Percentiles rank a stretch among this genome's conserved stretches.
Evolutionary conservation across 2,797 vertebrate species (phyloP).

Genomic region (Malacoctenus gilli): DNA sequence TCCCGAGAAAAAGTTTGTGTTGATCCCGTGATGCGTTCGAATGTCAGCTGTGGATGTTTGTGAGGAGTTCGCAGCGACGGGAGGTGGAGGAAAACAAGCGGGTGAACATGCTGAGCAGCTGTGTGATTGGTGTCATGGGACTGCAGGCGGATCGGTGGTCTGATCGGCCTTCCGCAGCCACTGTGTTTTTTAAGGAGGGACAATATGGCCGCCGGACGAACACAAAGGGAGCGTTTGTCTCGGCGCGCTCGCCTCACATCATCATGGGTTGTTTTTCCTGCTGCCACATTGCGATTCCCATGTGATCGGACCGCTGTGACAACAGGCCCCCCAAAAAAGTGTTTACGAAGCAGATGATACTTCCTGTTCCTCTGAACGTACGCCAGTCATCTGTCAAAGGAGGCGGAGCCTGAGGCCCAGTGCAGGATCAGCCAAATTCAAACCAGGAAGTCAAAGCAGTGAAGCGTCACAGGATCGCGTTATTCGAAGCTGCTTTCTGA

Average conservation of each 20-base stretch:
- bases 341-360: too few relatives aligned
- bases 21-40: neutral
- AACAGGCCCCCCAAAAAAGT: constrained; percentile 21
- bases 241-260: constrained; percentile 20
- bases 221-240: constrained; percentile 65
- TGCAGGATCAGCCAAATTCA: too few relatives aligned
- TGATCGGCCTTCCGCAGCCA: constrained; percentile 42
- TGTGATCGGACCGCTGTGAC: constrained; percentile 49
- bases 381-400: too few relatives aligned
- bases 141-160: constrained; percentile 43
- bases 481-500: too few relatives aligned
- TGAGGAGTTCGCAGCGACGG: constrained; percentile 5
- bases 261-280: constrained; percentile 68
- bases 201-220: constrained; percentile 34
- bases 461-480: too few relatives aligned
- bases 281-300: constrained; percentile 57
- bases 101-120: constrained; percentile 25
- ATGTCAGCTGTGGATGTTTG: constrained; percentile 6
- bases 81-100: neutral
- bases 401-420: too few relatives aligned
- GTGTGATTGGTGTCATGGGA: constrained; percentile 74
- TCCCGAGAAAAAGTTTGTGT: constrained; percentile 3
- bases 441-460: too few relatives aligned
- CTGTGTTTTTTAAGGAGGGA: constrained; percentile 33
- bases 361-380: too few relatives aligned